These are phyloP conservation scores for Vanessa cardui DNA, from an alignment of 2,888 invertebrate species.

Conservation along the genomic window DNA sequence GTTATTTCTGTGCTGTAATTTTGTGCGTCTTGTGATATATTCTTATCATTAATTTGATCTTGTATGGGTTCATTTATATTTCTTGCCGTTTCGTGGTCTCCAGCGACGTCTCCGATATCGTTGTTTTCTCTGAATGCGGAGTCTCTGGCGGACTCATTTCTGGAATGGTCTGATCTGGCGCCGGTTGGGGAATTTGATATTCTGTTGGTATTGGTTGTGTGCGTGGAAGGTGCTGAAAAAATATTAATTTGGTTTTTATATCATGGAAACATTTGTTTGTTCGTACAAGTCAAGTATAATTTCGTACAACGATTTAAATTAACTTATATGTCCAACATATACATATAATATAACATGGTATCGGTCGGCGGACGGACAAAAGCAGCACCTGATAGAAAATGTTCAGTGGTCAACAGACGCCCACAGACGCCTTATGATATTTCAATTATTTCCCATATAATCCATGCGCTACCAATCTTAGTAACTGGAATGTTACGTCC, in stretches of 20 bases:
- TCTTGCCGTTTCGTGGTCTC: conserved; percentile 53
- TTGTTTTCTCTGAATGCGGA: conserved; percentile 56
- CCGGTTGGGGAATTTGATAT: conserved; percentile 61
- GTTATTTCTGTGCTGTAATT: conserved; percentile 13
- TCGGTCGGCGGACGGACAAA: too few relatives aligned
- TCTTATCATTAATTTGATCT: conserved; percentile 18
- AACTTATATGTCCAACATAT: too few relatives aligned
- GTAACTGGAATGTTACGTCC: too few relatives aligned
- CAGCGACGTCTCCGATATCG: conserved; percentile 49
- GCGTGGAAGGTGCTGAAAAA: conserved; percentile 76
- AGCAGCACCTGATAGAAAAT: too few relatives aligned
- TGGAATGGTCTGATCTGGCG: conserved; percentile 69
- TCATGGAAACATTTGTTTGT: too few relatives aligned
- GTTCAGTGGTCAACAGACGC: too few relatives aligned
- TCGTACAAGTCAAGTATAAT: too few relatives aligned
- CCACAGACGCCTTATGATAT: too few relatives aligned
- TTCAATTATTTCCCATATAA: too few relatives aligned
- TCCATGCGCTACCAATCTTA: too few relatives aligned
- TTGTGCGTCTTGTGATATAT: conserved; percentile 13
- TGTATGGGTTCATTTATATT: conserved; percentile 49
- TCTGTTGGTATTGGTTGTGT: conserved; percentile 65
- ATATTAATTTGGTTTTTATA: not conserved
- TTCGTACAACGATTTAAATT: too few relatives aligned
- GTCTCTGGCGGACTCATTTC: conserved; percentile 73
- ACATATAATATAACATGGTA: too few relatives aligned